Conservation (phyloP, 2,888 invertebrate genomes). For the Pecten maximus region DNA sequence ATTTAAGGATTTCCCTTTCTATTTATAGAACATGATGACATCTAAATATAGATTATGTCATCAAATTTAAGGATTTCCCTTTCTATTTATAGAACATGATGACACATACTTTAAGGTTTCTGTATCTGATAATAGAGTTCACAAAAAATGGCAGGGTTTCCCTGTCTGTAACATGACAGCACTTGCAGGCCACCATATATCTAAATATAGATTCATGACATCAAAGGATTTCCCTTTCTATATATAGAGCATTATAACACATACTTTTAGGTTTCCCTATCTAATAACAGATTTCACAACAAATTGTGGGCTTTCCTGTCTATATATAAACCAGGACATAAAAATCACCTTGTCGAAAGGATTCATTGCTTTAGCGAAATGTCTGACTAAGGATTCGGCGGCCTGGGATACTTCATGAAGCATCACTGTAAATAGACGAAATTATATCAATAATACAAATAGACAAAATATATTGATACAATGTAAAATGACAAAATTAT, state of each 20-base stretch:
- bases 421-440: constrained; percentile 85
- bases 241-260: too few species aligned
- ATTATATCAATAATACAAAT: too few species aligned
- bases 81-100: not conserved
- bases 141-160: too few species aligned
- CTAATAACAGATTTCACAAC: too few species aligned
- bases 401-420: constrained; percentile 89
- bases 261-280: not conserved
- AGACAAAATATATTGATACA: too few species aligned
- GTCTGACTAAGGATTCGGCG: constrained; percentile 89
- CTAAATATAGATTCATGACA: not conserved
- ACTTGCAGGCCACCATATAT: too few species aligned
- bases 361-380: constrained; percentile 87
- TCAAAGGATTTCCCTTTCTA: not conserved
- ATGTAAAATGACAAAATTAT: too few species aligned
- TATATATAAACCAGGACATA: not conserved
- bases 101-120: too few species aligned
- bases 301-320: too few species aligned
- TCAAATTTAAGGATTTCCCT: not conserved
- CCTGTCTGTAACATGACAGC: too few species aligned
- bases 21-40: not conserved
- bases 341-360: constrained; percentile 86
- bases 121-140: too few species aligned
- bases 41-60: not conserved
- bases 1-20: not conserved